Conservation (phyloP, 2,797 vertebrate genomes). For the Poecilia gillii region DNA sequence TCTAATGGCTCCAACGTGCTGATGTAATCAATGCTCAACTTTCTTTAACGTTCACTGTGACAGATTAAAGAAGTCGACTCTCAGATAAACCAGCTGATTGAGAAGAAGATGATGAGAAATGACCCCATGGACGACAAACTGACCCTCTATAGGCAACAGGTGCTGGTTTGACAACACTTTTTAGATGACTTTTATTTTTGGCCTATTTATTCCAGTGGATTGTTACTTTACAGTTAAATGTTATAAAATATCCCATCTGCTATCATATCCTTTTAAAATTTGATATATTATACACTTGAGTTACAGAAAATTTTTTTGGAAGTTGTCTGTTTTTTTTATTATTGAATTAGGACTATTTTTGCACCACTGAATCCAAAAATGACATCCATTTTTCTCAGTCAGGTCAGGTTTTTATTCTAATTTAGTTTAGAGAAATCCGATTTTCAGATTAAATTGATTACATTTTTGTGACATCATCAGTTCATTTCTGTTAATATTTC, state of each 20-base stretch:
- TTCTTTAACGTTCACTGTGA: constrained; percentile 1
- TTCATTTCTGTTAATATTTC: too few species aligned
- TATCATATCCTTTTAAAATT: not conserved
- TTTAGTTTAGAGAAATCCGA: too few species aligned
- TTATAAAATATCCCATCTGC: not conserved
- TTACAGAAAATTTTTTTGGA: too few species aligned
- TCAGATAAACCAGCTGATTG: constrained; percentile 91
- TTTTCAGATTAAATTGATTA: too few species aligned
- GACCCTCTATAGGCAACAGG: constrained; percentile 94
- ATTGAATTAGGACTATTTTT: too few species aligned
- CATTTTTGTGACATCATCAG: too few species aligned
- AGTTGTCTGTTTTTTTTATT: too few species aligned
- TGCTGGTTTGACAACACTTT: constrained; percentile 51
- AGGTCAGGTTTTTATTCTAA: too few species aligned
- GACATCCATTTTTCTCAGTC: too few species aligned
- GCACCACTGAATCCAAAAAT: too few species aligned
- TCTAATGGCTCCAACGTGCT: not conserved
- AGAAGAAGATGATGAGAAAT: constrained; percentile 93
- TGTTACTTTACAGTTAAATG: not conserved
- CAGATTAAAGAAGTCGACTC: constrained; percentile 88
- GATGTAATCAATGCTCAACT: not conserved
- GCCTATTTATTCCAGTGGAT: not conserved
- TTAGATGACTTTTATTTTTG: constrained; percentile 13
- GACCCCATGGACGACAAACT: constrained; percentile 93
- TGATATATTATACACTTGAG: not conserved